phyloP scores from a whole-genome alignment of 2,797 vertebrate species.

The Lophotriccus pileatus region DNA sequence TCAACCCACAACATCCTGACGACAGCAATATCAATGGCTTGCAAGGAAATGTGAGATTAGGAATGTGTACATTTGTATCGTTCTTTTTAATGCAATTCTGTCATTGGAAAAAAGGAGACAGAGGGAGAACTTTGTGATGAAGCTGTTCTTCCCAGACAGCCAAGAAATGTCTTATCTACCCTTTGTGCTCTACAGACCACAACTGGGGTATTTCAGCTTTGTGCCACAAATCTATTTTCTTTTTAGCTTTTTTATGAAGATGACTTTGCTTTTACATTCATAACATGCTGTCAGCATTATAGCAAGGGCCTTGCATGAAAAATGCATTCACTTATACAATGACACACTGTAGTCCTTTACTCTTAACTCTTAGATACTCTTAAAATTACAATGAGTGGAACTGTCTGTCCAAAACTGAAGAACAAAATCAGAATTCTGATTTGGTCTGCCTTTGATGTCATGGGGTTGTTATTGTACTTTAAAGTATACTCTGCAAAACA shows the following conservation, averaged over 20 bases:
- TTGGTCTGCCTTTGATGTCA: background rate
- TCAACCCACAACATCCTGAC: background rate
- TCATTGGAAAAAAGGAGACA: background rate
- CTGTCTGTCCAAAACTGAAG: background rate
- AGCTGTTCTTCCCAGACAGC: background rate
- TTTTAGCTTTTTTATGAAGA: conserved; percentile 23
- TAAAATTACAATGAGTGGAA: background rate
- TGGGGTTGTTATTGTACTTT: background rate
- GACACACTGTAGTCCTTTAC: background rate
- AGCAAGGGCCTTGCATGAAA: background rate
- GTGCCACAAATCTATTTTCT: background rate
- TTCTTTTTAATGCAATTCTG: conserved; percentile 2
- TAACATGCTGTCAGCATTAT: background rate
- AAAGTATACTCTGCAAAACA: background rate
- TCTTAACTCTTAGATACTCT: background rate
- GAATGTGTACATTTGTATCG: background rate
- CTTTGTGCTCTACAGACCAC: conserved; percentile 45
- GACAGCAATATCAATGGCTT: background rate
- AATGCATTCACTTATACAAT: background rate
- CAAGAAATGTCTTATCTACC: background rate
- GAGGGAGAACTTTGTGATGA: background rate
- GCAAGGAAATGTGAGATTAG: conserved; percentile 7
- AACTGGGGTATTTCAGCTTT: background rate
- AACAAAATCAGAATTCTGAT: background rate
- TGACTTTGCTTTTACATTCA: conserved; percentile 16